Percentiles rank a stretch among this genome's conserved stretches.
phyloP scores from a whole-genome alignment of 2,888 invertebrate genomes.

The Rhamphomyia laevipes region DNA sequence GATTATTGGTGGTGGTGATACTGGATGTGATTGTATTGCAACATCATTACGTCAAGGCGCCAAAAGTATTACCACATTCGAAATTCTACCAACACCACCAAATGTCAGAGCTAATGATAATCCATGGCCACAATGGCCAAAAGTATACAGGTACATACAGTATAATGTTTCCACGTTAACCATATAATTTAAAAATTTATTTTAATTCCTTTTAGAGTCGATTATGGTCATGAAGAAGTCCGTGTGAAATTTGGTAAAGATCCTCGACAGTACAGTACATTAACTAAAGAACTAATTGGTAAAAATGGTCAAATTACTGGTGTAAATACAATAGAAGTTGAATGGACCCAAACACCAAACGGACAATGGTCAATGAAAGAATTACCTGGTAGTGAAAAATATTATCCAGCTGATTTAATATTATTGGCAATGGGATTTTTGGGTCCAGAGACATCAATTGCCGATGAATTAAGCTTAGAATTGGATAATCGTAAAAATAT shows the following conservation, averaged over 20 bases:
- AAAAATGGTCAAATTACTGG: constrained; percentile 84
- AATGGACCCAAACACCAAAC: constrained; percentile 83
- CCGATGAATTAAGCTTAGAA: constrained; percentile 66
- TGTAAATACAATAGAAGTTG: constrained; percentile 79
- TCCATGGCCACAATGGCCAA: constrained; percentile 98
- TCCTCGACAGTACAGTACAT: constrained; percentile 84
- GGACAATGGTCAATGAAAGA: constrained; percentile 94
- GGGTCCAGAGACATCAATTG: constrained; percentile 84
- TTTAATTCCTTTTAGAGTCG: constrained; percentile 46
- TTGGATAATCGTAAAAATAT: constrained; percentile 89
- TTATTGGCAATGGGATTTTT: constrained; percentile 98
- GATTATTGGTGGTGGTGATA: constrained; percentile 80
- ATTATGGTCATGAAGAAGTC: constrained; percentile 98
- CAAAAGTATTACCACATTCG: constrained; percentile 78
- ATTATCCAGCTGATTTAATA: constrained; percentile 80
- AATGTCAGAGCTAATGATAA: constrained; percentile 70
- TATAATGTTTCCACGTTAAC: neutral
- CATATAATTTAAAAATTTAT: neutral
- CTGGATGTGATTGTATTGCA: constrained; percentile 96
- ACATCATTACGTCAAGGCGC: constrained; percentile 93
- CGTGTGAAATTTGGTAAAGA: constrained; percentile 82
- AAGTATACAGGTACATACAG: constrained; percentile 62
- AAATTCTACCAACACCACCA: constrained; percentile 91
- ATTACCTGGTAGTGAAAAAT: constrained; percentile 62
- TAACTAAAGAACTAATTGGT: constrained; percentile 90